A percentile compares a stretch with the other conserved stretches of the same genome.
Conservation (phyloP, 2,888 invertebrate genomes). For the Lochmaea crataegi region DNA sequence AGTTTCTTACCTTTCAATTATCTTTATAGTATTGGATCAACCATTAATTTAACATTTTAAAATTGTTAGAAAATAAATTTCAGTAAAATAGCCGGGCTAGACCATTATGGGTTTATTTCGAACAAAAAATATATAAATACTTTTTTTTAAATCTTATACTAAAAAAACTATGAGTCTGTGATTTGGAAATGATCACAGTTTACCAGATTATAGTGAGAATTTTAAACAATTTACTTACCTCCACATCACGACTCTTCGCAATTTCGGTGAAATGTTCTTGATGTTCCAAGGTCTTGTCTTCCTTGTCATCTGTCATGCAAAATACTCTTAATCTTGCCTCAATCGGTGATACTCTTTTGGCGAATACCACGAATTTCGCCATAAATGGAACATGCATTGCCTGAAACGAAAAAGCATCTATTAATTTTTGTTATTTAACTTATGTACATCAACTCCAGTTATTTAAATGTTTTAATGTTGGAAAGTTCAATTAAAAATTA, state of each 20-base stretch:
- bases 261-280: slow-evolving; percentile 96
- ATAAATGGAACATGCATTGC: slow-evolving; percentile 91
- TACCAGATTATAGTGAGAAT: neutral
- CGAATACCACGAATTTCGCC: slow-evolving; percentile 97
- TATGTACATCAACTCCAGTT: no score
- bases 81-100: no score
- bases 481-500: no score
- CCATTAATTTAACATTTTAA: no score
- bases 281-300: slow-evolving; percentile 95
- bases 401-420: slow-evolving; percentile 55
- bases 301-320: slow-evolving; percentile 99
- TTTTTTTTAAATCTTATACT: no score
- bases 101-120: no score
- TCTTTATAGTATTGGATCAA: no score
- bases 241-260: slow-evolving; percentile 95
- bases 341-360: slow-evolving; percentile 87
- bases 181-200: neutral
- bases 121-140: no score
- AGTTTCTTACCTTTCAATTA: no score
- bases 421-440: no score
- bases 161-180: neutral
- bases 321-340: slow-evolving; percentile 93
- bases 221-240: slow-evolving; percentile 67
- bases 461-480: no score
- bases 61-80: no score